Evolutionary conservation across 2,797 vertebrate species (phyloP).

Genomic region (Lepidocolaptes lacrymiger): DNA sequence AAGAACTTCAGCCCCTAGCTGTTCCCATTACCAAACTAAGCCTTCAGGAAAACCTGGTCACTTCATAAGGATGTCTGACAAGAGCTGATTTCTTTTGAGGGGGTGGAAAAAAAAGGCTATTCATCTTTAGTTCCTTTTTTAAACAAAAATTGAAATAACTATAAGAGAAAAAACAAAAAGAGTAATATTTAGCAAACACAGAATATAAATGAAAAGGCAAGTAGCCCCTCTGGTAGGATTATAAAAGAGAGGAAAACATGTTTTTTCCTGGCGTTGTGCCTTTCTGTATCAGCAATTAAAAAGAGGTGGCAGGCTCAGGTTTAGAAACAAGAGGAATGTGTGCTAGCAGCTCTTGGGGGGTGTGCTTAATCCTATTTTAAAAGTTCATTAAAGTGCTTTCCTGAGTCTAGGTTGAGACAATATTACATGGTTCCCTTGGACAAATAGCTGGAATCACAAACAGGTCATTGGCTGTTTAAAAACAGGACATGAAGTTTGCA

Average conservation of each 20-base stretch:
- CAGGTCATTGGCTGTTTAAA: not conserved
- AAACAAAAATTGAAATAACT: not conserved
- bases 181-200: not conserved
- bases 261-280: not conserved
- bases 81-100: not conserved
- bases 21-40: not conserved
- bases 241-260: not conserved
- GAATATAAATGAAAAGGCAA: not conserved
- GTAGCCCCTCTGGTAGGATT: not conserved
- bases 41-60: not conserved
- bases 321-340: not conserved
- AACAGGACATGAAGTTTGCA: not conserved
- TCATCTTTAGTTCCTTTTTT: not conserved
- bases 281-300: not conserved
- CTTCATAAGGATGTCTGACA: not conserved
- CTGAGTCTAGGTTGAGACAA: not conserved
- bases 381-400: not conserved
- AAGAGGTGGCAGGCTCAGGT: not conserved
- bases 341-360: not conserved
- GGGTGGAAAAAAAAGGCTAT: not conserved
- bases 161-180: not conserved
- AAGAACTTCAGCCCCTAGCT: not conserved
- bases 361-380: not conserved
- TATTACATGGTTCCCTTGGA: rapidly evolving
- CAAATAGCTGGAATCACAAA: not conserved